Base-by-base conservation (phyloP, 2,888 invertebrate genomes). In the Desoria tigrina region DNA sequence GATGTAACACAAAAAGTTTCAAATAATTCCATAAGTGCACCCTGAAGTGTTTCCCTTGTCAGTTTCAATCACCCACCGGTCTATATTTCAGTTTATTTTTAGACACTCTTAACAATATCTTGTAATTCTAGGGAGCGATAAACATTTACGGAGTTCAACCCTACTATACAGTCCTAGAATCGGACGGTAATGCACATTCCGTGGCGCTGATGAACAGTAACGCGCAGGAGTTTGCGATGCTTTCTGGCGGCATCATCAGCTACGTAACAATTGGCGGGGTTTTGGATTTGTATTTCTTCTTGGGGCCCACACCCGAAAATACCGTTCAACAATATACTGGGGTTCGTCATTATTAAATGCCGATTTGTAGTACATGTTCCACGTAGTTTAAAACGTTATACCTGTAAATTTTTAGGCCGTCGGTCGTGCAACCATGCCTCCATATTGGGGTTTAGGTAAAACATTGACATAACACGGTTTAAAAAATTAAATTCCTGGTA, bases 131-230 rank as follows among this genome's bases (percentile, higher is more conserved):
- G 63, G 61, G 57, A 27, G 61, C 57, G 23, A 63, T 55, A 1
- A 90, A 90, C 79, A 80, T 90, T 24, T 92, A 92, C 78, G 90
- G 92, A 16, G 85, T 86, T 6, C 92, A 93, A 78, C 92, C 93
- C 0, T 90, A 92, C 80, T 91, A 90, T 79, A 79, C 91, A 77
- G 84, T 86, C 0, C 80, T 91, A 74, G 91, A 91, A 78, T 82
- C 86, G 26, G 84, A 84, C 60, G 87, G 87, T 11, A 84, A 84
- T 27, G 86, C 86, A 65, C 88, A 89, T 78, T 92, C 92, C 9
- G 87, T 91, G 26, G 84, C 90, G 32, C 83, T 92, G 9, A 82
- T 90, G n/a, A 93, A 92, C 79, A 89, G 90, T 76, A 91, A 93
- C 79, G 90, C 92, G 39, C 90, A 91, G 88, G 51, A 51, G 51